These are phyloP conservation scores for Drosophila antonietae DNA, from an alignment of 2,888 invertebrate species.

Conservation along the genomic window DNA sequence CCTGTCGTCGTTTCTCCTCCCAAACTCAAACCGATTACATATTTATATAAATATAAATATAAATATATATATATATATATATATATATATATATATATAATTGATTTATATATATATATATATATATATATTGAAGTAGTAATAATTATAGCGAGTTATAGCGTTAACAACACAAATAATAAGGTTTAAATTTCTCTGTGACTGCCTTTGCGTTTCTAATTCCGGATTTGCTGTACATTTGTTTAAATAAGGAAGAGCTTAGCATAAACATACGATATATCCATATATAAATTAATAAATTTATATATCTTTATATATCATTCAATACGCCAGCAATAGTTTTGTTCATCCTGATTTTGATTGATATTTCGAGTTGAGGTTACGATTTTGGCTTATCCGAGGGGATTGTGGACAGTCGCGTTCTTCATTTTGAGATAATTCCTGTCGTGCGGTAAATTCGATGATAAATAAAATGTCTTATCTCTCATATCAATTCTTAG, in stretches of 20 bases:
- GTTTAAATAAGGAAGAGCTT: constrained; percentile 33
- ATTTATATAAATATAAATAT: constrained; percentile 19
- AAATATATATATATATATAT: constrained; percentile 2
- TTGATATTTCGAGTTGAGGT: constrained; percentile 28
- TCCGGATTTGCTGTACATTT: constrained; percentile 29
- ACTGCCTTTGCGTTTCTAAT: constrained; percentile 19
- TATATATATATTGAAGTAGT: constrained; percentile 36
- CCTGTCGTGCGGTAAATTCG: neutral
- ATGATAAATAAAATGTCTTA: too few species aligned
- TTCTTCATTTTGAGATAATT: constrained; percentile 3
- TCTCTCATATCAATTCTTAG: neutral
- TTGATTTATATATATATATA: neutral
- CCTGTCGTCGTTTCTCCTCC: constrained; percentile 14
- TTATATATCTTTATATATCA: neutral
- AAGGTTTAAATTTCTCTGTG: constrained; percentile 42
- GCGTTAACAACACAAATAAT: constrained; percentile 51
- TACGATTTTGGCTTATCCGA: constrained; percentile 11
- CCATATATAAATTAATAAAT: neutral
- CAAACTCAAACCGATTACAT: constrained; percentile 35
- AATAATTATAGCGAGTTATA: constrained; percentile 55
- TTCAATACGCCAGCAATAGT: constrained; percentile 14
- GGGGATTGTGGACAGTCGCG: neutral
- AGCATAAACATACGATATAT: neutral
- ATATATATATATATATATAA: constrained; percentile 22
- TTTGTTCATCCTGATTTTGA: constrained; percentile 3